Evolutionary conservation across 2,888 invertebrate genomes (phyloP), one percentile per base, ranked within the genome.

Genomic region (Eupelmus urozonus): DNA sequence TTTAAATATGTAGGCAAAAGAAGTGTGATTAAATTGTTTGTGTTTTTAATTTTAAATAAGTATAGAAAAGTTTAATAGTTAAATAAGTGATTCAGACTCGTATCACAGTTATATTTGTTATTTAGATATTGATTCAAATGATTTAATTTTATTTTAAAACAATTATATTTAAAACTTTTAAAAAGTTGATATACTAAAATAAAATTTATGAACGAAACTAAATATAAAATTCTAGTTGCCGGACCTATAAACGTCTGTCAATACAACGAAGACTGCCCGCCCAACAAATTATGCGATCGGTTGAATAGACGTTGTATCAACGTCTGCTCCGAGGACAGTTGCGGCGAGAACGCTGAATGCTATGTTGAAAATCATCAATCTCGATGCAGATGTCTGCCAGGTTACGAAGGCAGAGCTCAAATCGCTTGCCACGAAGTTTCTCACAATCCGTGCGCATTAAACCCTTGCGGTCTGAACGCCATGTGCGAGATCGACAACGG

Each of bases 181-280:
- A 9, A 34, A 34, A 49, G 18, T 13, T 49, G 2, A 18, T 25
- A 69, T 25, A 25, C 29, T 60, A 40, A 57, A 51, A 40, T 42
- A 23, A 42, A 53, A 25, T 60, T 25, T 20, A 40, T 53, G 27
- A 63, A 34, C 3, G 9, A 34, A 34, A 34, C 3, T 5, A 34
- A 34, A 34, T 34, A 34, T 34, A 34, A 34, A 34, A 34, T 34
- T 9, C 34, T 34, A 45, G 13, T 45, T 45, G 16, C 2, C 16
- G 88, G 90, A 59, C 89, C 91, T 80, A 91, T 91, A 83, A 91
- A 93, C 82, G 92, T 96, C 69, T 97, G 97, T 88, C 96, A 96
- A 88, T 96, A 96, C 90, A 96, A 97, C 86, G 96, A 96, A 91
- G 96, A 97, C 86, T 97, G 97, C 87, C 96, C 96, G 72, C 95